A percentile compares a stretch with the other conserved stretches of the same genome.
Conservation (phyloP, 2,888 invertebrate species). For the Aproaerema taeniolella region DNA sequence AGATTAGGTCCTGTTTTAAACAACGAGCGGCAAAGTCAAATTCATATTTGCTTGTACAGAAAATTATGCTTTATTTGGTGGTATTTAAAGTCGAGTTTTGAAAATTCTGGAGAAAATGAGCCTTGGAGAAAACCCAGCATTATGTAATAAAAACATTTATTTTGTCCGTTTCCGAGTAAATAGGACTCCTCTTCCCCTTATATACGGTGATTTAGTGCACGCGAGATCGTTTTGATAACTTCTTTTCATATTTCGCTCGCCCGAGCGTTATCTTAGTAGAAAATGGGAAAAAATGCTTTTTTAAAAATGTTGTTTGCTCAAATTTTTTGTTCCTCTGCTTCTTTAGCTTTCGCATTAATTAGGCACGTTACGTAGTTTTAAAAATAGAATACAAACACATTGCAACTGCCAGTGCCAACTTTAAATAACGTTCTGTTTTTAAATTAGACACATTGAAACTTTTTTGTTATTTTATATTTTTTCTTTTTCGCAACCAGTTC, state of each 20-base stretch:
- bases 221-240: constrained; percentile 74
- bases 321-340: constrained; percentile 29
- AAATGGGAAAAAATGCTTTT: constrained; percentile 56
- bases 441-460: constrained; percentile 7
- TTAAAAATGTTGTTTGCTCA: constrained; percentile 39
- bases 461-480: background rate
- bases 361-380: constrained; percentile 32
- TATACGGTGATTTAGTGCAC: constrained; percentile 74
- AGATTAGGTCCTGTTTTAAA: constrained; percentile 31
- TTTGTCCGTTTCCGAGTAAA: constrained; percentile 74
- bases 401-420: too few species aligned
- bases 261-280: constrained; percentile 69
- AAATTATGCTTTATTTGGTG: constrained; percentile 34
- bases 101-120: constrained; percentile 37
- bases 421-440: constrained; percentile 1
- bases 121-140: constrained; percentile 70
- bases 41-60: constrained; percentile 18
- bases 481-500: constrained; percentile 20
- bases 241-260: constrained; percentile 69
- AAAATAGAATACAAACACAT: constrained; percentile 31
- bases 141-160: constrained; percentile 77
- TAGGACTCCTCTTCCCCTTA: constrained; percentile 71
- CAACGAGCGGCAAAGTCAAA: constrained; percentile 20
- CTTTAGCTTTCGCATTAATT: constrained; percentile 38
- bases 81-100: constrained; percentile 28